phyloP scores from a whole-genome alignment of 2,113 vertebrate genomes.

The Chitala chitala region DNA sequence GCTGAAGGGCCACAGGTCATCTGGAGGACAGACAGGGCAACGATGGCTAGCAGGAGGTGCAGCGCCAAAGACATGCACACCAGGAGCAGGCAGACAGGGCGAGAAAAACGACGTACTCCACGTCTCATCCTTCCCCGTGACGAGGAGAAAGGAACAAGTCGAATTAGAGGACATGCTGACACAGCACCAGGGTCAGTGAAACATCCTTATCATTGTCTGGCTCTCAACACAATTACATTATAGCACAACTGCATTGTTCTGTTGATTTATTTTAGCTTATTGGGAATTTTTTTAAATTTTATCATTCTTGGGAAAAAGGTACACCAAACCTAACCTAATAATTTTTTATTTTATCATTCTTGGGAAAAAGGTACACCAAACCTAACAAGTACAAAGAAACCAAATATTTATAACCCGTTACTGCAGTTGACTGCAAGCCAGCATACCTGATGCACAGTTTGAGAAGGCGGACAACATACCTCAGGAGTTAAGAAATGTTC shows the following conservation, averaged over 20 bases:
- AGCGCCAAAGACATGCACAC: conserved; percentile 55
- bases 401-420: no score
- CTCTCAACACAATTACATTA: no score
- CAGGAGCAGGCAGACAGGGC: conserved; percentile 57
- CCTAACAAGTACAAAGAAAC: no score
- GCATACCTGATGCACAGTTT: neutral
- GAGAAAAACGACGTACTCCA: conserved; percentile 49
- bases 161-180: neutral
- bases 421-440: neutral
- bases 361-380: no score
- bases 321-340: no score
- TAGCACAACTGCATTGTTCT: no score
- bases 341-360: no score
- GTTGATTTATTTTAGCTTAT: no score
- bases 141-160: neutral
- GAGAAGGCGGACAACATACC: neutral
- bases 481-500: neutral
- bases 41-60: conserved; percentile 58
- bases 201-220: no score
- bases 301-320: no score
- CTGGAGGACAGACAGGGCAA: conserved; percentile 35
- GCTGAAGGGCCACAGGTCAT: conserved; percentile 38
- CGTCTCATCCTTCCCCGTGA: conserved; percentile 6
- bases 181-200: neutral
- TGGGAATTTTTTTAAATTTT: no score